Evolutionary conservation across 2,113 vertebrate genomes (phyloP).

Genomic region (Nesoenas mayeri): DNA sequence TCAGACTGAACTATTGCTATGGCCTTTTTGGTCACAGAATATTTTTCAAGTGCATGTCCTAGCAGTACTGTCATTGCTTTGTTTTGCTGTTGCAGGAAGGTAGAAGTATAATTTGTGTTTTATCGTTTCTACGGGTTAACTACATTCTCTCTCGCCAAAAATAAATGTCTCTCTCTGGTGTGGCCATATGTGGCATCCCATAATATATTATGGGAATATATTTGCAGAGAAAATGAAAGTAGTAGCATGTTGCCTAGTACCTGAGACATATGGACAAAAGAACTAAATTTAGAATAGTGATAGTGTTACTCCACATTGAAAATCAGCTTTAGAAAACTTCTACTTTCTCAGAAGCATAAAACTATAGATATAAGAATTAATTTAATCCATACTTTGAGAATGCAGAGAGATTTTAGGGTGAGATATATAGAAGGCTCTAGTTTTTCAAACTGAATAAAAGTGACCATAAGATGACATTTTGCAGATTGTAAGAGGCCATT

Average conservation of each 20-base stretch:
- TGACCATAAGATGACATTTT: neutral
- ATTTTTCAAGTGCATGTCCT: neutral
- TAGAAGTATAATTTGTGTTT: neutral
- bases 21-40: neutral
- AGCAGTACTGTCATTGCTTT: neutral
- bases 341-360: neutral
- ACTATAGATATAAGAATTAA: neutral
- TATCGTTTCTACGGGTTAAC: neutral
- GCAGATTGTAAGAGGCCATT: neutral
- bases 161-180: neutral
- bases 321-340: neutral
- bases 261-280: neutral
- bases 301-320: neutral
- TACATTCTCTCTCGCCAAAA: neutral
- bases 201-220: neutral
- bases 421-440: neutral
- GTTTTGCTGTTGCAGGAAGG: neutral
- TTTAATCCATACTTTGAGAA: neutral
- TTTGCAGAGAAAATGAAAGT: neutral
- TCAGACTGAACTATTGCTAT: neutral
- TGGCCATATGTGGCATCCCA: neutral
- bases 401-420: neutral
- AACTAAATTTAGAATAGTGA: neutral
- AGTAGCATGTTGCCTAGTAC: neutral
- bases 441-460: neutral